phyloP scores from a whole-genome alignment of 1,140 invertebrate genomes.

The Zophobas atratus region DNA sequence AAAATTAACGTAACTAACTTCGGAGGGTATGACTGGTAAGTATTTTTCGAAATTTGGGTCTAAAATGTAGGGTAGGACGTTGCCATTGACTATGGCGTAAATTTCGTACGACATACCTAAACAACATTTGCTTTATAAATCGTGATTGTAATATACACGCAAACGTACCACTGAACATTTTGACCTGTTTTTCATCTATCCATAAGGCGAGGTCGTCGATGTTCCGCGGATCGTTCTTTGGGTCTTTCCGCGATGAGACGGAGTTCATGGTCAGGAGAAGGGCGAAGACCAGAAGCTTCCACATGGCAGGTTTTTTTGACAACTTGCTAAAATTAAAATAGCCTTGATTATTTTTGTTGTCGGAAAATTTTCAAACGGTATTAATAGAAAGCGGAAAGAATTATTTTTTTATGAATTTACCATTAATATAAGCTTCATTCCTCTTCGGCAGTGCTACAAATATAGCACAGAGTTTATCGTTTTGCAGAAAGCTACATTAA shows the following conservation, averaged over 20 bases:
- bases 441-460: constrained; percentile 47
- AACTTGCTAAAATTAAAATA: constrained; percentile 36
- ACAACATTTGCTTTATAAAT: constrained; percentile 30
- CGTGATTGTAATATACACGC: constrained; percentile 5
- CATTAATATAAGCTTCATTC: constrained; percentile 55
- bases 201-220: constrained; percentile 84
- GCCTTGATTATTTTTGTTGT: background rate
- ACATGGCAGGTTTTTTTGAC: constrained; percentile 34
- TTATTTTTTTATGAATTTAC: constrained; percentile 49
- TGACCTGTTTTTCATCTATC: constrained; percentile 91
- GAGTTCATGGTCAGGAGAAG: constrained; percentile 28
- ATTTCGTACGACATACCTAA: constrained; percentile 89
- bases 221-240: constrained; percentile 64
- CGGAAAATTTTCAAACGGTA: background rate
- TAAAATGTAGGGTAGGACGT: constrained; percentile 86
- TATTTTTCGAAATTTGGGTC: constrained; percentile 92
- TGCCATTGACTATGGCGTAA: constrained; percentile 89
- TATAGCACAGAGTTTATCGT: constrained; percentile 41
- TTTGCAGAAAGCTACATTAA: constrained; percentile 38
- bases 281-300: constrained; percentile 32
- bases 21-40: constrained; percentile 90
- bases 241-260: constrained; percentile 60
- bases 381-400: constrained; percentile 21
- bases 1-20: constrained; percentile 92
- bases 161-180: constrained; percentile 87